These are phyloP conservation scores for Clanis bilineata DNA, from an alignment of 2,888 invertebrate species.

Conservation along the genomic window DNA sequence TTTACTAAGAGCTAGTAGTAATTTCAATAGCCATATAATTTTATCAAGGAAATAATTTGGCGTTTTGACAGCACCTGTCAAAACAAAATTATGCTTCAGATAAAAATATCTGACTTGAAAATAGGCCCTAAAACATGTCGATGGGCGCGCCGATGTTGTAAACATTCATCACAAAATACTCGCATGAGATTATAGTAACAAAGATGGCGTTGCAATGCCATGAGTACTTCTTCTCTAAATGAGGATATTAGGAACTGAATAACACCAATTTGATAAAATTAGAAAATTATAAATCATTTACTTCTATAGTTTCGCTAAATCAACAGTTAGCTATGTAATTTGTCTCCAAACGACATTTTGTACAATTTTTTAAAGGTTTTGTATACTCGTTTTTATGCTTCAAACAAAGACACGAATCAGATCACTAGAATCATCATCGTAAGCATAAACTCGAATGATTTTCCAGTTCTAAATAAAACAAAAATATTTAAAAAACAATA, in stretches of 20 bases:
- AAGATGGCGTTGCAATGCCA: neutral
- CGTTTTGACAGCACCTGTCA: too few relatives aligned
- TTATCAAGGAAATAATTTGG: too few relatives aligned
- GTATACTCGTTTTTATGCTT: slow-evolving; percentile 57
- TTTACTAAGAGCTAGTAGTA: too few relatives aligned
- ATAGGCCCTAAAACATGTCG: neutral
- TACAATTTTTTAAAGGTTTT: slow-evolving; percentile 40
- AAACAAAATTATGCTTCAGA: too few relatives aligned
- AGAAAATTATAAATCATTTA: neutral
- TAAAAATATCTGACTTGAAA: neutral
- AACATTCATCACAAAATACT: neutral
- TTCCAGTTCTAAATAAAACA: slow-evolving; percentile 33
- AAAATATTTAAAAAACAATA: neutral
- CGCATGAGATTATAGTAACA: neutral
- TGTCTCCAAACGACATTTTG: slow-evolving; percentile 49
- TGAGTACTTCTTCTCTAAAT: neutral
- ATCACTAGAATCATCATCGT: slow-evolving; percentile 19
- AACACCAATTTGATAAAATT: slow-evolving; percentile 11
- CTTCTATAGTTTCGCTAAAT: neutral
- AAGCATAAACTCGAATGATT: slow-evolving; percentile 57
- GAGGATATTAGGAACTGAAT: neutral
- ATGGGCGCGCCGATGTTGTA: neutral
- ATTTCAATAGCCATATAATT: too few relatives aligned
- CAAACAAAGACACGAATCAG: slow-evolving; percentile 20
- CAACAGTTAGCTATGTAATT: slow-evolving; percentile 30